phyloP scores from a whole-genome alignment of 1,140 invertebrate genomes.

The Macrobrachium nipponense region DNA sequence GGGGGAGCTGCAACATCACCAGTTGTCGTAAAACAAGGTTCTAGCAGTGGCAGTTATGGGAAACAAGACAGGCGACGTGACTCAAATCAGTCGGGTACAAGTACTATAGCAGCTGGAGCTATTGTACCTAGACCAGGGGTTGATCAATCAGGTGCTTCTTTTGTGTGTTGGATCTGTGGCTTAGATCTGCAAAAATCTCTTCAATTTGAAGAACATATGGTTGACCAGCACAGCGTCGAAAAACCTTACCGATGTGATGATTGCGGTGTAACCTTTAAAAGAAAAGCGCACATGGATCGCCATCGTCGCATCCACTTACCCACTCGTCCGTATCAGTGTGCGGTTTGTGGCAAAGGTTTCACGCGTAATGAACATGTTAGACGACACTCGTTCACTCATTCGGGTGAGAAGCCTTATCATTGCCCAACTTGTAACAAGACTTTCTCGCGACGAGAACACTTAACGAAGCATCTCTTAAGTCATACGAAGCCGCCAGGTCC shows the following conservation, averaged over 20 bases:
- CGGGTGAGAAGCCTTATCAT: constrained; percentile 87
- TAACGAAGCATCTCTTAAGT: constrained; percentile 62
- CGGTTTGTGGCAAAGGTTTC: constrained; percentile 87
- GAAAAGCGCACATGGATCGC: constrained; percentile 64
- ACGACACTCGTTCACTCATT: constrained; percentile 64
- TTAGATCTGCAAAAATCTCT: constrained; percentile 63
- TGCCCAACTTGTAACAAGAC: constrained; percentile 75
- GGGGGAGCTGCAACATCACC: constrained; percentile 53
- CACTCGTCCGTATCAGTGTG: constrained; percentile 64
- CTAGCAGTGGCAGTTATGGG: constrained; percentile 31
- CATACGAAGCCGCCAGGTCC: constrained; percentile 61
- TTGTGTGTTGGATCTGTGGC: constrained; percentile 64
- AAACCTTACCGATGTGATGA: constrained; percentile 64
- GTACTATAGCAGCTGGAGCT: constrained; percentile 54
- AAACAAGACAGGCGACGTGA: constrained; percentile 42
- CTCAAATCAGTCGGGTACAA: constrained; percentile 39
- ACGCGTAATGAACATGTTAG: constrained; percentile 70
- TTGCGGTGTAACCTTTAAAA: constrained; percentile 64
- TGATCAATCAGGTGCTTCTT: constrained; percentile 50
- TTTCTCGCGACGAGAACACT: constrained; percentile 64
- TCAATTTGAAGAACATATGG: constrained; percentile 64
- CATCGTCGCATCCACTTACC: constrained; percentile 64
- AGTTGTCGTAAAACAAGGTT: constrained; percentile 43
- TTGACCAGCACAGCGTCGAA: constrained; percentile 64
- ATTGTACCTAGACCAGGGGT: constrained; percentile 56